Evolutionary conservation across 2,113 vertebrate species (phyloP).

Genomic region (Quiscalus mexicanus): DNA sequence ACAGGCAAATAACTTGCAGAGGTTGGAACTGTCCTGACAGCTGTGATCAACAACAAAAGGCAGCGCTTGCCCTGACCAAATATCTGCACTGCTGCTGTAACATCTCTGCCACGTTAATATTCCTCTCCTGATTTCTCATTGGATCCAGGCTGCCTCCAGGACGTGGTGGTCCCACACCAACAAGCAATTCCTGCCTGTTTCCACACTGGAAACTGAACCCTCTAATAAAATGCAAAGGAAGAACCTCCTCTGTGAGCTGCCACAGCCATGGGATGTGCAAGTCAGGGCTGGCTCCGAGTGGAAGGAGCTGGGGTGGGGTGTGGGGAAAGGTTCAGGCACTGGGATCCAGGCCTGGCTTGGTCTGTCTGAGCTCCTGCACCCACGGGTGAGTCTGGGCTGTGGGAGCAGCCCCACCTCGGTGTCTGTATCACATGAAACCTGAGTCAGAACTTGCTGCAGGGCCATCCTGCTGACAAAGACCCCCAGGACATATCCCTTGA

Average conservation of each 20-base stretch:
- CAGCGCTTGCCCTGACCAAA: not conserved
- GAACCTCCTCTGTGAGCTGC: not conserved
- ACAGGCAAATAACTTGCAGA: not conserved
- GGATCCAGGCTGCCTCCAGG: not conserved
- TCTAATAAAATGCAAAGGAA: not conserved
- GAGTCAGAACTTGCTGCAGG: accelerated
- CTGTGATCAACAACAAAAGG: not conserved
- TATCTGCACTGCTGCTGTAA: not conserved
- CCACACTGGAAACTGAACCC: not conserved
- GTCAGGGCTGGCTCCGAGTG: accelerated
- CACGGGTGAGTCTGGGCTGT: accelerated
- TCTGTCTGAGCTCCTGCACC: accelerated
- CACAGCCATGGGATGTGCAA: not conserved
- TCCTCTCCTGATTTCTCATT: not conserved
- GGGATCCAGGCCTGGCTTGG: not conserved
- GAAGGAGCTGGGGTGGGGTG: not conserved
- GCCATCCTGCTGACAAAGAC: not conserved
- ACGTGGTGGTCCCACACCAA: not conserved
- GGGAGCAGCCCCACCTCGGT: not conserved
- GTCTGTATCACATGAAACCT: accelerated
- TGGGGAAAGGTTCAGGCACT: not conserved
- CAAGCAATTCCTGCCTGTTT: not conserved
- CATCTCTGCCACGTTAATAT: not conserved
- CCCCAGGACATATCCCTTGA: accelerated
- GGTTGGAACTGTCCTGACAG: constrained; percentile 19